These are phyloP conservation scores for Alosa sapidissima DNA, from an alignment of 2,797 vertebrate genomes.

Conservation along the genomic window DNA sequence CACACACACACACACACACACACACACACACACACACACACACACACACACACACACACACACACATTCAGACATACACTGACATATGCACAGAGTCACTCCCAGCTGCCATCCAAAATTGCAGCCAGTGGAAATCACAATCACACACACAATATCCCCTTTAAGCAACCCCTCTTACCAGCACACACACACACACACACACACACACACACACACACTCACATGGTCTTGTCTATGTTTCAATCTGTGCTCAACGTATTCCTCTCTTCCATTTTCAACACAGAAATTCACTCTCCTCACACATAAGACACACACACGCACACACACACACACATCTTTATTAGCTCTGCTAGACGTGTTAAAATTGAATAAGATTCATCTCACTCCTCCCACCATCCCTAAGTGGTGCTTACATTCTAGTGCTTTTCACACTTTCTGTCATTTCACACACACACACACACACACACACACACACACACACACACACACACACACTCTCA, in stretches of 20 bases:
- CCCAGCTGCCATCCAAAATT: background rate
- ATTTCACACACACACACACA: background rate
- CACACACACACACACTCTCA: background rate
- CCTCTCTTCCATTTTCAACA: background rate
- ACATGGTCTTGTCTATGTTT: background rate
- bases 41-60: background rate
- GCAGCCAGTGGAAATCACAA: background rate
- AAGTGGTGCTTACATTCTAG: background rate
- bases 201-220: background rate
- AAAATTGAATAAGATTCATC: background rate
- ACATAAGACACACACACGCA: background rate
- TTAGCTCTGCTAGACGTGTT: background rate
- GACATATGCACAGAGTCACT: background rate
- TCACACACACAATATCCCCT: background rate
- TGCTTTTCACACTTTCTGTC: background rate
- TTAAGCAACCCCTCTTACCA: background rate
- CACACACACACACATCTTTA: background rate
- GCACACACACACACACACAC: background rate
- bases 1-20: background rate
- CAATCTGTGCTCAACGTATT: background rate
- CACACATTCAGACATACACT: background rate
- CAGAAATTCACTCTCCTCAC: background rate
- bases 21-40: slow-evolving; percentile 9
- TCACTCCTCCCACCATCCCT: background rate
- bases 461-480: background rate